Evolutionary conservation across 2,888 invertebrate genomes (phyloP).

Genomic region (Empis stercorea): DNA sequence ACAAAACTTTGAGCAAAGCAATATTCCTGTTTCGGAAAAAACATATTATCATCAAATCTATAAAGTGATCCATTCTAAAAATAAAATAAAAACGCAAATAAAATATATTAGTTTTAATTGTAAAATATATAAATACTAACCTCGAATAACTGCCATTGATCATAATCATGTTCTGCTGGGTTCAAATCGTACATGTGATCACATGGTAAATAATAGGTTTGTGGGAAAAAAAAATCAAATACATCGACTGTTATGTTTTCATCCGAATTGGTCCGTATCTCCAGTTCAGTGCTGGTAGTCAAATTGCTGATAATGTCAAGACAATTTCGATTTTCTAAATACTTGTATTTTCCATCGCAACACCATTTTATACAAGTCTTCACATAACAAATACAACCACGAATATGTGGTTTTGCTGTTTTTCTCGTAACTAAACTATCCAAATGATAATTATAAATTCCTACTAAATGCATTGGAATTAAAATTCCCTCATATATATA

Average conservation of each 20-base stretch:
- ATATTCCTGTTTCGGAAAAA: constrained; percentile 4
- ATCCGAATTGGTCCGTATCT: neutral
- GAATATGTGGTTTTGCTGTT: constrained; percentile 19
- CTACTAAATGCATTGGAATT: constrained; percentile 16
- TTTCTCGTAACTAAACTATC: constrained; percentile 21
- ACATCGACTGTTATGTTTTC: neutral
- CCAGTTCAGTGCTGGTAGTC: neutral
- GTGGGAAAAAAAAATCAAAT: neutral
- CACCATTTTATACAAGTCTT: neutral
- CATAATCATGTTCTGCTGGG: neutral
- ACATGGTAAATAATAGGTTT: neutral
- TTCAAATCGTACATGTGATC: neutral
- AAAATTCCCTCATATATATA: constrained; percentile 18
- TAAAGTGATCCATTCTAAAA: constrained; percentile 5
- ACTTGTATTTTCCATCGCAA: neutral
- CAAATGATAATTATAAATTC: constrained; percentile 19
- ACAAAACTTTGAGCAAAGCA: constrained; percentile 4
- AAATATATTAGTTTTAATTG: neutral
- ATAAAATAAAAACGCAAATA: neutral
- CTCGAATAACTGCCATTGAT: neutral
- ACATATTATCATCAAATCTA: neutral
- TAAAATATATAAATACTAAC: constrained; percentile 2
- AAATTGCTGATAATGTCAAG: neutral
- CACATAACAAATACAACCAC: constrained; percentile 23
- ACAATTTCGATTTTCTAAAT: neutral